Evolutionary conservation across 2,888 invertebrate genomes (phyloP).

Genomic region (Linyphia triangularis): DNA sequence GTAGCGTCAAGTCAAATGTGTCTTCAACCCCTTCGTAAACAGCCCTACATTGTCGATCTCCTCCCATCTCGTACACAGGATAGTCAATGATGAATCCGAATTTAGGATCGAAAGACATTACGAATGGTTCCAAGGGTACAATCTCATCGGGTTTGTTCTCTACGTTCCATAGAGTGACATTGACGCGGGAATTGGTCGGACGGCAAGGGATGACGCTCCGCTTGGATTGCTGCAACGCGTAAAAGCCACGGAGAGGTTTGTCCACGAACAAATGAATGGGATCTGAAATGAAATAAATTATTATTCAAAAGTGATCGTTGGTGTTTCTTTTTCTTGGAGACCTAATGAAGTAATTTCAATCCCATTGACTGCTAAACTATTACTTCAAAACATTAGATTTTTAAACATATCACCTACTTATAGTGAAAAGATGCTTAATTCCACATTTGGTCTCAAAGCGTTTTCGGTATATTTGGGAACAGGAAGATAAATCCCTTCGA

Average conservation of each 20-base stretch:
- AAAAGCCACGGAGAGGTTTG: conserved; percentile 25
- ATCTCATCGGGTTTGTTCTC: conserved; percentile 47
- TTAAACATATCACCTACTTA: too few species aligned
- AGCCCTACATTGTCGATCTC: conserved; percentile 75
- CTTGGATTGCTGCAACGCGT: conserved; percentile 48
- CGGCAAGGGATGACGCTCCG: conserved; percentile 83
- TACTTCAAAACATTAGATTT: too few species aligned
- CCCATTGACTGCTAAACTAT: too few species aligned
- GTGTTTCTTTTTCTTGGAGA: too few species aligned
- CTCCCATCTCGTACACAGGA: conserved; percentile 75
- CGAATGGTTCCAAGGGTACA: conserved; percentile 16
- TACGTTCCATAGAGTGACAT: conserved; percentile 80
- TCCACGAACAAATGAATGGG: conserved; percentile 47
- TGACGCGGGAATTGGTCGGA: conserved; percentile 83
- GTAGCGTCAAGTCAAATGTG: conserved; percentile 46
- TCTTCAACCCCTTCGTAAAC: conserved; percentile 24
- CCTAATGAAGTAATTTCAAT: too few species aligned
- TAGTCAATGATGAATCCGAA: conserved; percentile 75
- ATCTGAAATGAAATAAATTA: conserved; percentile 37
- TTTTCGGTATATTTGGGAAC: too few species aligned
- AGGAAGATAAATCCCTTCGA: too few species aligned
- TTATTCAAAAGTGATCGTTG: too few species aligned
- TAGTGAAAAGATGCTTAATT: too few species aligned
- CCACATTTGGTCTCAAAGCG: too few species aligned
- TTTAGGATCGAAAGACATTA: conserved; percentile 73